Conservation (phyloP, 2,888 invertebrate species). For the Noctuana brunneofusca region DNA sequence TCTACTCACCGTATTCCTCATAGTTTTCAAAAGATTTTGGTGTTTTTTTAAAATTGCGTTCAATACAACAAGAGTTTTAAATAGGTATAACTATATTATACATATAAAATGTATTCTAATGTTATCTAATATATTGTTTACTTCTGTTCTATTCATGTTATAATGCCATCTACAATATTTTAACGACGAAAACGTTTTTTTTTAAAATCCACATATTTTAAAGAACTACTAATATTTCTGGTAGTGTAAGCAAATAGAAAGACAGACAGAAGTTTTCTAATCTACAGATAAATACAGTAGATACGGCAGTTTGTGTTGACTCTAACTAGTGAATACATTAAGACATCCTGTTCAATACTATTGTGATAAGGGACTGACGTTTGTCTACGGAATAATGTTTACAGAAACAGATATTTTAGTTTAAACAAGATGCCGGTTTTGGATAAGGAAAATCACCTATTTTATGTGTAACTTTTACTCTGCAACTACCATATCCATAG, state of each 20-base stretch:
- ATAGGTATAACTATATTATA: too few species aligned
- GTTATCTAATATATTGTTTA: too few species aligned
- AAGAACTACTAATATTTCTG: neutral
- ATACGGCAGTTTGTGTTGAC: slow-evolving; percentile 13
- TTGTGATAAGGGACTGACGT: slow-evolving; percentile 33
- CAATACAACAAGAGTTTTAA: too few species aligned
- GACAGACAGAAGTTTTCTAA: neutral
- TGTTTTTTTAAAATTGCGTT: too few species aligned
- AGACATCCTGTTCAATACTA: slow-evolving; percentile 41
- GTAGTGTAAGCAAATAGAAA: neutral
- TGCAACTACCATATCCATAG: too few species aligned
- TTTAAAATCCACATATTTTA: too few species aligned
- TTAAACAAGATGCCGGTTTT: slow-evolving; percentile 20
- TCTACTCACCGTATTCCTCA: slow-evolving; percentile 27
- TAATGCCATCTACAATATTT: too few species aligned
- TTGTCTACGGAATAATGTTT: slow-evolving; percentile 29
- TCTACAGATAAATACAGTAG: neutral
- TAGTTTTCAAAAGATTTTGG: neutral
- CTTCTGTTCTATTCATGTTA: too few species aligned
- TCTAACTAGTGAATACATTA: slow-evolving; percentile 37
- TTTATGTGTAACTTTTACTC: too few species aligned
- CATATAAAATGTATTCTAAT: too few species aligned
- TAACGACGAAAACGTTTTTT: too few species aligned
- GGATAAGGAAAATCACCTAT: slow-evolving; percentile 3
- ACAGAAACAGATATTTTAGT: slow-evolving; percentile 28